Percentiles rank a stretch among this genome's conserved stretches.
Evolutionary conservation across 2,113 vertebrate genomes (phyloP).

Genomic region (Ochotona princeps): DNA sequence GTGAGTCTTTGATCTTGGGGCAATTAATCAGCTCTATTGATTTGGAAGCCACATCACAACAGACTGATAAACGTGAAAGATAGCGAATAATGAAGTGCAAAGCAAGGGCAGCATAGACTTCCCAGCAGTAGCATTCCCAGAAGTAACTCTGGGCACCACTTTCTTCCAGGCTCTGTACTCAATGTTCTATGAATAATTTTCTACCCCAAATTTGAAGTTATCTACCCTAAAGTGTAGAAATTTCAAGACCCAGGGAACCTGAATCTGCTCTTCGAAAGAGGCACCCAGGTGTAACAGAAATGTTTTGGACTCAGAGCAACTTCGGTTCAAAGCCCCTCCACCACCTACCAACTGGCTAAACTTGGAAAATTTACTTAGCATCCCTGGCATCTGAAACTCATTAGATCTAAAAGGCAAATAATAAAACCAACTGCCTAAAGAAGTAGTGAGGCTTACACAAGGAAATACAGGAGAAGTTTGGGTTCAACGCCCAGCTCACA

Average conservation of each 20-base stretch:
- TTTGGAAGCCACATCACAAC: conserved; percentile 33
- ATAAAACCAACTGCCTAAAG: neutral
- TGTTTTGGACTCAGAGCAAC: neutral
- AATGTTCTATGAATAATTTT: conserved; percentile 25
- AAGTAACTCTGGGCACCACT: neutral
- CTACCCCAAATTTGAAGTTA: neutral
- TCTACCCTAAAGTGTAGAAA: neutral
- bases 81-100: neutral
- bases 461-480: neutral
- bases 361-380: neutral
- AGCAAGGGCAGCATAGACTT: neutral
- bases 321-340: neutral
- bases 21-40: conserved; percentile 15
- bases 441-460: neutral
- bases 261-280: neutral
- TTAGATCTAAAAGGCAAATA: neutral
- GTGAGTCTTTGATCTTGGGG: conserved; percentile 19
- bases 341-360: neutral
- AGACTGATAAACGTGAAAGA: neutral
- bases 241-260: neutral
- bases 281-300: neutral
- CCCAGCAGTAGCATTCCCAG: neutral
- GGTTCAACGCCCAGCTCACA: neutral
- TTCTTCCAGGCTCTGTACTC: neutral
- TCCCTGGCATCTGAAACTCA: neutral